These are phyloP conservation scores for Aptenodytes patagonicus DNA, from an alignment of 2,113 vertebrate genomes.

Conservation along the genomic window DNA sequence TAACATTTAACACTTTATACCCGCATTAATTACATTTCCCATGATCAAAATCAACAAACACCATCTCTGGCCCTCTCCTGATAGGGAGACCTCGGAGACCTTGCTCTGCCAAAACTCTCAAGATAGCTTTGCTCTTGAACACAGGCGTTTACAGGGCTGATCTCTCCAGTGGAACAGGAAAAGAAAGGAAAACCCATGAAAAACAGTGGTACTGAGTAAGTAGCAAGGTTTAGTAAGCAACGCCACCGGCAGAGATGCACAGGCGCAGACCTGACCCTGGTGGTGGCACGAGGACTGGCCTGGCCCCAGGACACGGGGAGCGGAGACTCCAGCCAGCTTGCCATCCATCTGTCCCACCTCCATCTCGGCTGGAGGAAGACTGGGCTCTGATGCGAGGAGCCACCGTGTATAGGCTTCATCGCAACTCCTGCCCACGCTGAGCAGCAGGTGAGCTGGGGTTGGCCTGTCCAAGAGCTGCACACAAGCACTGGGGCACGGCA, in stretches of 20 bases:
- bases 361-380: neutral
- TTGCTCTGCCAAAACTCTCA: neutral
- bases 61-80: neutral
- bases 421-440: neutral
- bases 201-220: neutral
- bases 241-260: accelerated
- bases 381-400: neutral
- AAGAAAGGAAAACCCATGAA: neutral
- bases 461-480: neutral
- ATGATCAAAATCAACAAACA: neutral
- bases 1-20: conserved; percentile 42
- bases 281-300: neutral
- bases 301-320: neutral
- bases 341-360: neutral
- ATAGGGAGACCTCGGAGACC: neutral
- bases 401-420: neutral
- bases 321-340: neutral
- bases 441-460: neutral
- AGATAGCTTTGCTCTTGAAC: neutral
- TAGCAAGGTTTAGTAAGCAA: neutral
- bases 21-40: neutral
- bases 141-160: accelerated
- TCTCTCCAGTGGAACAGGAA: neutral
- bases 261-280: neutral
- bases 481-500: neutral